phyloP scores from a whole-genome alignment of 2,797 vertebrate genomes.

The Nyctalus aviator region DNA sequence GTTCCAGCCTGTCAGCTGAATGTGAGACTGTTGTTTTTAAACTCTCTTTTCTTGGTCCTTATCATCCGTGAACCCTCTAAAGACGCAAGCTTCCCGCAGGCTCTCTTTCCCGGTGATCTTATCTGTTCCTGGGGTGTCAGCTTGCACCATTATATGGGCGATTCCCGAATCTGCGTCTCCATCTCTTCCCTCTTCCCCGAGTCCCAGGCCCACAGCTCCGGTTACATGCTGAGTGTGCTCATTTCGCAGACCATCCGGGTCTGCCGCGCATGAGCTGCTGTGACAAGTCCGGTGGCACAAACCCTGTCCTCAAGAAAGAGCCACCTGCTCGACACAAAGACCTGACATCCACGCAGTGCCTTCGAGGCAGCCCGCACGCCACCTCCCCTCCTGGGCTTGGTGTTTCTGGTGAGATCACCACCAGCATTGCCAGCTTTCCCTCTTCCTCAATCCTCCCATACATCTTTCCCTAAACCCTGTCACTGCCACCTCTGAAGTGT shows the following conservation, averaged over 20 bases:
- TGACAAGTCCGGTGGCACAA: not conserved
- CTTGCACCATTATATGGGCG: not conserved
- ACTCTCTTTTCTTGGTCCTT: not conserved
- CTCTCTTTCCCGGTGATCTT: not conserved
- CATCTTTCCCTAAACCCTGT: not conserved
- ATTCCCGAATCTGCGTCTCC: not conserved
- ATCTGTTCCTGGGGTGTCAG: conserved; percentile 2
- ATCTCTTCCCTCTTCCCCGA: not conserved
- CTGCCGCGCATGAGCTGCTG: not conserved
- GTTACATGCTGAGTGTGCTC: not conserved
- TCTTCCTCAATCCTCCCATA: not conserved
- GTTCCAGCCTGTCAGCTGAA: not conserved
- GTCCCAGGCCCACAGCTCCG: not conserved
- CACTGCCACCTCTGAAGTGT: not conserved
- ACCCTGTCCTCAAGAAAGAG: not conserved
- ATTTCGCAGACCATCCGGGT: not conserved
- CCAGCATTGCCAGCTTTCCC: not conserved
- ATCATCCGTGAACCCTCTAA: not conserved
- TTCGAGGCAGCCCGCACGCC: rapidly evolving
- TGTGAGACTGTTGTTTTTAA: conserved; percentile 47
- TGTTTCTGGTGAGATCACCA: not conserved
- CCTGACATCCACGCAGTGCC: rapidly evolving
- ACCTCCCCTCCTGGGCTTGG: not conserved
- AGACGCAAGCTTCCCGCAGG: not conserved
- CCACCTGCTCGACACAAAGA: not conserved